Evolutionary conservation across 1,140 invertebrate genomes (phyloP), one percentile per base, ranked within the genome.

Genomic region (Lepidostoma basale): DNA sequence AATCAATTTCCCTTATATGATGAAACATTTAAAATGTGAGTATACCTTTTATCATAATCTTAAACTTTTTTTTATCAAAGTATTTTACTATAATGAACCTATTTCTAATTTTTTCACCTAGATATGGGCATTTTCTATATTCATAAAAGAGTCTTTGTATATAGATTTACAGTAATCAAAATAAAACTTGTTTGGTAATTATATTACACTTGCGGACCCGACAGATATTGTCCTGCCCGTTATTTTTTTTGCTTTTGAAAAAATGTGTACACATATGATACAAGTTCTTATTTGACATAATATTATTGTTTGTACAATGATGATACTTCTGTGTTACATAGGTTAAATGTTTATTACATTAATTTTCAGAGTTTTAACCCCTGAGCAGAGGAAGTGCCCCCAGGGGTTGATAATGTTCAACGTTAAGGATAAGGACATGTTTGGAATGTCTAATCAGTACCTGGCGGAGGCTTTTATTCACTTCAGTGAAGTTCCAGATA

Each of bases 391-490:
- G 59, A 81, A 85, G 2, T 77, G 85, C 1, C 76, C 87, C 54
- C 87, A 95, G 74, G 94, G 89, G 0, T 82, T 96, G 54, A 79
- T 98, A 56, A 84, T 92, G 66, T 94, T 98, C 75, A 92, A 93
- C 70, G 83, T 98, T 0, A 98, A 98, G 83, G 97, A 99, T 79
- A 94, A 97, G 79, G 96, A 98, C 79, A 89, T 97, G 76, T 88
- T 96, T 76, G 90, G 92, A 49, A 85, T 92, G 74, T 89, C 91
- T 74, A 96, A 96, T 76, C 93, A 96, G 78, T 97, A 97, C 82
- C 89, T 97, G 72, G 95, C 94, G 5, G 97, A 98, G 82, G 92
- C 92, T 18, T 98, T 94, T 81, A 77, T 97, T 9, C 85, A 89
- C 70, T 91, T 95, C 75, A 85, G 83, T 40, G 89, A 92, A 74